These are phyloP conservation scores for Tokudaia tokunoshimensis DNA, from an alignment of 2,797 vertebrate species.

Conservation along the genomic window DNA sequence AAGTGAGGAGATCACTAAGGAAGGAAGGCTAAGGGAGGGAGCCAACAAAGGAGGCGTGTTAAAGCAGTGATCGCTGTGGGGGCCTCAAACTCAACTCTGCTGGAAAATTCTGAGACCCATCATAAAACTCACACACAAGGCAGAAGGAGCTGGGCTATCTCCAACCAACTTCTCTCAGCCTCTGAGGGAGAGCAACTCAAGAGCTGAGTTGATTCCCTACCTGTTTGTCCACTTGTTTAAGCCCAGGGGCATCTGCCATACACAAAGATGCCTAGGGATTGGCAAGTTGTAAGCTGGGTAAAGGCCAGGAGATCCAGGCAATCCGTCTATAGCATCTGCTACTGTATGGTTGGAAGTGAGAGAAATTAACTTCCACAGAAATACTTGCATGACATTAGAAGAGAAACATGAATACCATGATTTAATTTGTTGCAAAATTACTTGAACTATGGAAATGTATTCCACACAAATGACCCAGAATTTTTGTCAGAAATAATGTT, in stretches of 20 bases:
- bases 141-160: neutral
- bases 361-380: slow-evolving; percentile 51
- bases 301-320: neutral
- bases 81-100: neutral
- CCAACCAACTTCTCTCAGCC: neutral
- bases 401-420: slow-evolving; percentile 53
- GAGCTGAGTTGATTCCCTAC: neutral
- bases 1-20: neutral
- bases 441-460: slow-evolving; percentile 61
- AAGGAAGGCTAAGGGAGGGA: neutral
- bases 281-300: neutral
- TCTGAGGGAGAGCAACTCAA: neutral
- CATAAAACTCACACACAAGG: neutral
- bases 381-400: slow-evolving; percentile 58
- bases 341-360: neutral
- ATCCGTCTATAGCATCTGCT: neutral
- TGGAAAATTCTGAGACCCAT: slow-evolving; percentile 28
- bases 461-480: slow-evolving; percentile 42
- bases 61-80: neutral
- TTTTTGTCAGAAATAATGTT: slow-evolving; percentile 68
- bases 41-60: neutral
- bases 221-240: neutral
- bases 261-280: slow-evolving; percentile 11
- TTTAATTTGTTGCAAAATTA: slow-evolving; percentile 67
- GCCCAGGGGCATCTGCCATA: neutral